Evolutionary conservation across 2,113 vertebrate species (phyloP).

Genomic region (Pleuronectes platessa): DNA sequence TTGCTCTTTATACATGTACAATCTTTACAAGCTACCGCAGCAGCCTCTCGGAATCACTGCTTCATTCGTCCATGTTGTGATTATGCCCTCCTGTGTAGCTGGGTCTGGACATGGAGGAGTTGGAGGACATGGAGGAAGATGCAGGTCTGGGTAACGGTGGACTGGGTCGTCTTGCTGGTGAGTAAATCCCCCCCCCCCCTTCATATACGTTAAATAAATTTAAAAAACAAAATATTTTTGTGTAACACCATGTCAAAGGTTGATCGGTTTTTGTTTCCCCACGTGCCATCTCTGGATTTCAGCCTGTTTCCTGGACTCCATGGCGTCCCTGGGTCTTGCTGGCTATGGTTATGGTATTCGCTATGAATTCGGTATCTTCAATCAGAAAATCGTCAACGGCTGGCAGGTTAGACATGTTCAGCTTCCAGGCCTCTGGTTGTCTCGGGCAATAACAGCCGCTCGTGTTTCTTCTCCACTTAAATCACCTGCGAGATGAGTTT

Average conservation of each 20-base stretch:
- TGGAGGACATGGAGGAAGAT: conserved; percentile 93
- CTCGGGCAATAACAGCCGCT: background rate
- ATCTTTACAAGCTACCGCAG: no score
- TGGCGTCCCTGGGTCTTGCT: conserved; percentile 91
- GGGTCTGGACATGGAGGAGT: conserved; percentile 93
- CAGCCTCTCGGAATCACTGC: background rate
- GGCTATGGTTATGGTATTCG: conserved; percentile 93
- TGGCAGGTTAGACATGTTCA: conserved; percentile 84
- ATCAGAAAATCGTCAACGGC: conserved; percentile 89
- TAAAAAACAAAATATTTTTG: background rate
- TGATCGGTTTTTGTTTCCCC: background rate
- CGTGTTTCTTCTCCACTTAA: background rate
- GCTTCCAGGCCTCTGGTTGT: background rate
- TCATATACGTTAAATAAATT: background rate
- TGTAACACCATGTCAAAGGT: background rate
- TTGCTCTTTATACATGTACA: background rate
- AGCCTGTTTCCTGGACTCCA: conserved; percentile 94
- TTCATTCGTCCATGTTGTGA: background rate
- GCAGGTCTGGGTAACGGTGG: conserved; percentile 92
- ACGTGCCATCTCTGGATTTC: conserved; percentile 15
- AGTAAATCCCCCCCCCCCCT: conserved; percentile 15
- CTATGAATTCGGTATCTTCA: conserved; percentile 95
- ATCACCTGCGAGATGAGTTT: background rate
- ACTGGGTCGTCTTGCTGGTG: conserved; percentile 90
- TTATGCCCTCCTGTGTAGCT: conserved; percentile 73